Conservation (phyloP, 2,797 vertebrate species). For the Phalanger gymnotis region DNA sequence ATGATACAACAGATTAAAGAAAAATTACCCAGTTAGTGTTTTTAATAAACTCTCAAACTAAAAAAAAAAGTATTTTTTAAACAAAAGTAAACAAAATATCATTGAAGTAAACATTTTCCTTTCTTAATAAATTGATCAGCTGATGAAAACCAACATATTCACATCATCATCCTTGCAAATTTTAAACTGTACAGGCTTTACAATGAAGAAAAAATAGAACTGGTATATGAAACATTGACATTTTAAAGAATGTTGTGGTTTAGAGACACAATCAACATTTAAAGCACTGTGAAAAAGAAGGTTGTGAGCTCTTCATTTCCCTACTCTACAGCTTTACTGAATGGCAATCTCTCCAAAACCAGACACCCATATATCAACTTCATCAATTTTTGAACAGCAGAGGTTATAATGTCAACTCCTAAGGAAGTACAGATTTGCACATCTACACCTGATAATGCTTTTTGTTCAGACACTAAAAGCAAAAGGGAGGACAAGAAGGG, state of each 20-base stretch:
- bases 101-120: slow-evolving; percentile 1
- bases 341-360: not conserved
- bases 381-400: slow-evolving; percentile 59
- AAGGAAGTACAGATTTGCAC: not conserved
- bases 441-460: not conserved
- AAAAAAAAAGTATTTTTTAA: slow-evolving; percentile 49
- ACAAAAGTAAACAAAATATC: not conserved
- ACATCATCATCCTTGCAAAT: not conserved
- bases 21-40: slow-evolving; percentile 76
- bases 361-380: not conserved
- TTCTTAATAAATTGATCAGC: slow-evolving; percentile 5
- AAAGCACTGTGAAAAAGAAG: slow-evolving; percentile 70
- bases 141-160: not conserved
- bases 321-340: not conserved
- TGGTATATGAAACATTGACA: slow-evolving; percentile 4
- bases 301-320: slow-evolving; percentile 56
- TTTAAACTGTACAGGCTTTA: not conserved
- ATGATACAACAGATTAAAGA: slow-evolving; percentile 70
- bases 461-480: not conserved
- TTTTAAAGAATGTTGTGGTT: slow-evolving; percentile 45
- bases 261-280: slow-evolving; percentile 69
- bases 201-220: slow-evolving; percentile 58
- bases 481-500: not conserved
- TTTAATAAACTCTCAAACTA: slow-evolving; percentile 83
- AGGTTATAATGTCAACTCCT: slow-evolving; percentile 54